Percentiles rank a stretch among this genome's conserved stretches.
phyloP scores from a whole-genome alignment of 2,888 invertebrate species.

The Apeira syringaria region DNA sequence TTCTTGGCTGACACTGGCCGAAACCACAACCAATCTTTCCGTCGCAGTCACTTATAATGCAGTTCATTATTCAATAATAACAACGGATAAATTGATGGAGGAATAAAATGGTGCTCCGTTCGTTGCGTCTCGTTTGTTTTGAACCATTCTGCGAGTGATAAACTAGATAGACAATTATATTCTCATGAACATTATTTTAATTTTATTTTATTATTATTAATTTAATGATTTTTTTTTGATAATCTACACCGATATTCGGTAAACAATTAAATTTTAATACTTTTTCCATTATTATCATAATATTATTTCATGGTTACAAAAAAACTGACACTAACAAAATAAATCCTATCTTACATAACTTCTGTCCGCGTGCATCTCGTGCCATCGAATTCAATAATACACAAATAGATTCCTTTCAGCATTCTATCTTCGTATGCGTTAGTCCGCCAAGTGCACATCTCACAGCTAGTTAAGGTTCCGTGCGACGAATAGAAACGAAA shows the following conservation, averaged over 20 bases:
- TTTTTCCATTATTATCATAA: neutral
- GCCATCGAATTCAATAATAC: conserved; percentile 16
- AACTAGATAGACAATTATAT: too few species aligned
- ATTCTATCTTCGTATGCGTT: conserved; percentile 8
- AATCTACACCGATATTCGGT: conserved; percentile 67
- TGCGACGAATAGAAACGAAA: conserved; percentile 8
- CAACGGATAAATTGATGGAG: too few species aligned
- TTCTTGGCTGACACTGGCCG: too few species aligned
- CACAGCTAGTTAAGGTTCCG: conserved; percentile 5
- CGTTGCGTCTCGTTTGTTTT: too few species aligned
- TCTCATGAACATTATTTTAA: too few species aligned
- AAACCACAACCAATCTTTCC: too few species aligned
- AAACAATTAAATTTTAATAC: neutral
- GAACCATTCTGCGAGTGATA: too few species aligned
- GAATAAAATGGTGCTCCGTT: too few species aligned
- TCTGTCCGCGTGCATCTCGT: conserved; percentile 12
- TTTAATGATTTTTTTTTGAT: too few species aligned
- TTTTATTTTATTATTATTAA: too few species aligned
- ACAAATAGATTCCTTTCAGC: conserved; percentile 12
- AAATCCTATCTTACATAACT: conserved; percentile 13
- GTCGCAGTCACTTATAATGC: too few species aligned
- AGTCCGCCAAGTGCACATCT: conserved; percentile 12
- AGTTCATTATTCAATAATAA: too few species aligned
- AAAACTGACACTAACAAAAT: conserved; percentile 4
- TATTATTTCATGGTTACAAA: conserved; percentile 4